These are phyloP conservation scores for Chalcis sispes DNA, from an alignment of 2,888 invertebrate genomes.

Conservation along the genomic window DNA sequence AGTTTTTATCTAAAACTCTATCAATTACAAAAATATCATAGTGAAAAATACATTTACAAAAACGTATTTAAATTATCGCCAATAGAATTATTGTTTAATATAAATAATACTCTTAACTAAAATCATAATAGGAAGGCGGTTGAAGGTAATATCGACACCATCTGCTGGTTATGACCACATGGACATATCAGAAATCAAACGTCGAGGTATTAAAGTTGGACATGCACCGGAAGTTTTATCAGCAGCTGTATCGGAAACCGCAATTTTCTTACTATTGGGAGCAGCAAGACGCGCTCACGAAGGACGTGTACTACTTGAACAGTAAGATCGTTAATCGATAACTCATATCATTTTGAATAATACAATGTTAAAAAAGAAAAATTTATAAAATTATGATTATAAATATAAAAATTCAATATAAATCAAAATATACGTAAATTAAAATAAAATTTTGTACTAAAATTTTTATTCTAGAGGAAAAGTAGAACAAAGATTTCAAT, in stretches of 20 bases:
- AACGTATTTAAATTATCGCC: too few relatives aligned
- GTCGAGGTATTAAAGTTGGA: slow-evolving; percentile 85
- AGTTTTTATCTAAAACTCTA: not conserved
- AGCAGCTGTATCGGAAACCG: slow-evolving; percentile 88
- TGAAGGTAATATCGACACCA: slow-evolving; percentile 89
- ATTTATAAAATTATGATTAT: too few relatives aligned
- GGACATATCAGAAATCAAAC: slow-evolving; percentile 84
- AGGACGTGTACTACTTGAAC: slow-evolving; percentile 82
- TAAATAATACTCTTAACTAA: not conserved
- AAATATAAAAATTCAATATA: not conserved
- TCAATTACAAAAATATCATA: not conserved
- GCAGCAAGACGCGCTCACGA: slow-evolving; percentile 88
- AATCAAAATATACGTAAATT: not conserved
- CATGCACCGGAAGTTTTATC: slow-evolving; percentile 87
- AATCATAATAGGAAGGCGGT: slow-evolving; percentile 79
- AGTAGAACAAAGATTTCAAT: slow-evolving; percentile 74
- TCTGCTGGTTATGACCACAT: slow-evolving; percentile 93
- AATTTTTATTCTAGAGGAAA: slow-evolving; percentile 28
- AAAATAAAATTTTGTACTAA: too few relatives aligned
- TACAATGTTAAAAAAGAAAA: not conserved
- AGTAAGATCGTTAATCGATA: slow-evolving; percentile 74
- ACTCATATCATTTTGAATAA: slow-evolving; percentile 8
- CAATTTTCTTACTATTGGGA: slow-evolving; percentile 85
- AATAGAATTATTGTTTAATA: too few relatives aligned
- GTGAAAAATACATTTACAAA: too few relatives aligned